Percentiles rank a stretch among this genome's conserved stretches.
phyloP scores from a whole-genome alignment of 2,888 invertebrate genomes.

The Epistrophe eligans region DNA sequence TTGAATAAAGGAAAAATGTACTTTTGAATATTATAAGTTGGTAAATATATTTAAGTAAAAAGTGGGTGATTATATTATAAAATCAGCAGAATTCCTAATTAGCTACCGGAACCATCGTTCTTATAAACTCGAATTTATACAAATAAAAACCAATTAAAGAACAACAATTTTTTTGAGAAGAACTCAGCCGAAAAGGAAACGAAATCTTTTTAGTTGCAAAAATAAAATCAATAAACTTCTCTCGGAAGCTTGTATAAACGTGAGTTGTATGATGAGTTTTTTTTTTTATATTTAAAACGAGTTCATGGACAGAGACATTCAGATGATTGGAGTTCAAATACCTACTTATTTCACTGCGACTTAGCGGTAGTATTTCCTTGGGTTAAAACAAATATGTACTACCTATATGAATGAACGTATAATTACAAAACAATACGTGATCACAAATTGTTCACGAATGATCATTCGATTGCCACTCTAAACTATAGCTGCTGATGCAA shows the following conservation, averaged over 20 bases:
- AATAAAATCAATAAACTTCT: background rate
- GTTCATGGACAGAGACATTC: conserved; percentile 69
- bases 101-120: too few species aligned
- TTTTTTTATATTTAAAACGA: conserved; percentile 49
- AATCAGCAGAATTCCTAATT: too few species aligned
- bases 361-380: conserved; percentile 2
- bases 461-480: background rate
- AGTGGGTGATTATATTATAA: too few species aligned
- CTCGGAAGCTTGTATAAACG: background rate
- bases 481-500: conserved; percentile 57
- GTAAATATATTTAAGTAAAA: too few species aligned
- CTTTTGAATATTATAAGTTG: too few species aligned
- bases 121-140: too few species aligned
- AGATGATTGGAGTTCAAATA: conserved; percentile 48
- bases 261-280: background rate
- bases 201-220: background rate
- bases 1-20: too few species aligned
- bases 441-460: conserved; percentile 4
- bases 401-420: background rate
- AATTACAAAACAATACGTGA: conserved; percentile 45
- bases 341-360: background rate
- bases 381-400: background rate
- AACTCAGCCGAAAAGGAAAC: background rate
- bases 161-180: background rate
- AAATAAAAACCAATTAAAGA: too few species aligned